Evolutionary conservation across 1,140 invertebrate genomes (phyloP).

Genomic region (Pogonognathellus flavescens): DNA sequence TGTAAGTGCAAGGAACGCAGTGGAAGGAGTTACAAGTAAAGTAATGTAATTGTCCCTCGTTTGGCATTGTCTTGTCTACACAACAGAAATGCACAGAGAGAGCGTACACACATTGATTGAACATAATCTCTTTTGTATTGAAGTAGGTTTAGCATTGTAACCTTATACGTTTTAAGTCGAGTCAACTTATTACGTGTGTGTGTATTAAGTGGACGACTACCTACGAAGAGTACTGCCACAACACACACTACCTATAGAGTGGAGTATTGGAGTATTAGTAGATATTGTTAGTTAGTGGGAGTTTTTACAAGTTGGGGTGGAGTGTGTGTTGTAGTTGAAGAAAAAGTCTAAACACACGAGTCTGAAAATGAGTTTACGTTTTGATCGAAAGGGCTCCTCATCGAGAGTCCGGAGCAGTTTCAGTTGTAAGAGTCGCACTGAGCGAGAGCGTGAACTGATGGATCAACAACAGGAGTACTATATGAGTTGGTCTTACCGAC

Average conservation of each 20-base stretch:
- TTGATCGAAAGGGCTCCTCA: slow-evolving; percentile 63
- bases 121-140: too few species aligned
- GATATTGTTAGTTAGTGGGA: slow-evolving; percentile 15
- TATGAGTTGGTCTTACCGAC: slow-evolving; percentile 64
- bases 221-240: not conserved
- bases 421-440: slow-evolving; percentile 35
- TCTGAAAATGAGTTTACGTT: slow-evolving; percentile 66
- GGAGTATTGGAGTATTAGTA: not conserved
- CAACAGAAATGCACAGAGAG: not conserved
- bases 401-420: slow-evolving; percentile 39
- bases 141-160: too few species aligned
- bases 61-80: slow-evolving; percentile 16
- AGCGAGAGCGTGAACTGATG: slow-evolving; percentile 39
- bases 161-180: not conserved
- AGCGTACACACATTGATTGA: too few species aligned
- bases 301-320: slow-evolving; percentile 46
- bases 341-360: slow-evolving; percentile 18
- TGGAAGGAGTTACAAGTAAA: not conserved
- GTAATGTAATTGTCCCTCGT: slow-evolving; percentile 24
- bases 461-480: slow-evolving; percentile 59
- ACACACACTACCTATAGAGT: not conserved
- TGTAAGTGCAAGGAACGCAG: too few species aligned
- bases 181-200: too few species aligned
- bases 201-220: not conserved
- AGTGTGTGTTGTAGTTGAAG: not conserved